These are phyloP conservation scores for Drosophila setifemur DNA, from an alignment of 1,140 invertebrate species.

Conservation along the genomic window DNA sequence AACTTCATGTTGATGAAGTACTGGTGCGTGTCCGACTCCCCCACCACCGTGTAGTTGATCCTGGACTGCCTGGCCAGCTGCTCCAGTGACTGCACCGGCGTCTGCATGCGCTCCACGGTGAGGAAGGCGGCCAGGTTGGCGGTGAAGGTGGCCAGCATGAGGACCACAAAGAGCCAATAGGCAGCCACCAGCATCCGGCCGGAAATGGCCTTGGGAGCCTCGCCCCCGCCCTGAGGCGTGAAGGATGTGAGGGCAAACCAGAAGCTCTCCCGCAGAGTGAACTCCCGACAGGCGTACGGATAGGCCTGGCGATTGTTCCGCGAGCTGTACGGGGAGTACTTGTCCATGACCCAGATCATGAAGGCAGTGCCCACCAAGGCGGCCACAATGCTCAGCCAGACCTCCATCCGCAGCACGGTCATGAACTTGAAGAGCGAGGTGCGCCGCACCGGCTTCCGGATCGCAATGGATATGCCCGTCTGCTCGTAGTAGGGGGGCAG, in stretches of 20 bases:
- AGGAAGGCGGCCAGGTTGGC: constrained; percentile 98
- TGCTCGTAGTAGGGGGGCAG: constrained; percentile 95
- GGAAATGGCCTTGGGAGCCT: constrained; percentile 92
- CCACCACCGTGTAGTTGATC: constrained; percentile 95
- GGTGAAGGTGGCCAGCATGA: constrained; percentile 97
- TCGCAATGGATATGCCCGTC: constrained; percentile 93
- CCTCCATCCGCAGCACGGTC: constrained; percentile 93
- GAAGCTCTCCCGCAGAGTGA: constrained; percentile 94
- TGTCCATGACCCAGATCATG: constrained; percentile 94
- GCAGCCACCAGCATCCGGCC: constrained; percentile 93
- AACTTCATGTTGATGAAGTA: constrained; percentile 97
- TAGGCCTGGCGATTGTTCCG: constrained; percentile 92
- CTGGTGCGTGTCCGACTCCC: constrained; percentile 89
- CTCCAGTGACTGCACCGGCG: constrained; percentile 93
- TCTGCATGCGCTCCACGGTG: constrained; percentile 97
- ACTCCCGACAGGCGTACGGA: constrained; percentile 91
- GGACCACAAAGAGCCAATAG: constrained; percentile 96
- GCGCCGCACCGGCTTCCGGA: constrained; percentile 91
- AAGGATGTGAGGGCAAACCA: constrained; percentile 97
- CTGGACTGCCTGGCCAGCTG: constrained; percentile 93
- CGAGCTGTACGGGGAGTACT: constrained; percentile 94
- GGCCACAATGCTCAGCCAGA: constrained; percentile 94
- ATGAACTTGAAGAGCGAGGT: constrained; percentile 96
- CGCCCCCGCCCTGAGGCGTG: constrained; percentile 94
- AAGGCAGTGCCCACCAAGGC: constrained; percentile 92